Evolutionary conservation across 2,113 vertebrate species (phyloP).

Genomic region (Datnioides undecimradiatus): DNA sequence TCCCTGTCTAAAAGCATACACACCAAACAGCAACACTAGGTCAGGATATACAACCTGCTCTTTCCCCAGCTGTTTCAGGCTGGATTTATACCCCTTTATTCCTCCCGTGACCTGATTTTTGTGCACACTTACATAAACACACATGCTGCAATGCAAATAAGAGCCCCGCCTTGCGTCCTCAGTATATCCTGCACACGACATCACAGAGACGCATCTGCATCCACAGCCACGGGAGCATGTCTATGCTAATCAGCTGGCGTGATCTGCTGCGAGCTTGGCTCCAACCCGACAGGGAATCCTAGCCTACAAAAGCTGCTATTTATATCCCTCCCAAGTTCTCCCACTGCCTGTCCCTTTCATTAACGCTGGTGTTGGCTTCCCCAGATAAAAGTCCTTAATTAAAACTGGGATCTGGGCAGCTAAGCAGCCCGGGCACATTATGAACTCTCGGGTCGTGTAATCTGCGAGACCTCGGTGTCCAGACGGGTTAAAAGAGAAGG

Average conservation of each 20-base stretch:
- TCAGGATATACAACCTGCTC: neutral
- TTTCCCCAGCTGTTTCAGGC: neutral
- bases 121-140: neutral
- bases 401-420: constrained; percentile 55
- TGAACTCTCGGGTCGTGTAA: constrained; percentile 9
- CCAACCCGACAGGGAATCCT: constrained; percentile 75
- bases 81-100: neutral
- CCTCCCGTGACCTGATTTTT: neutral
- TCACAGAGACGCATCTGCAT: constrained; percentile 48
- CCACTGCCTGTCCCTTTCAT: constrained; percentile 62
- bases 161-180: neutral
- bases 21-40: neutral
- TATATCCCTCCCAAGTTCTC: constrained; percentile 69
- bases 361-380: constrained; percentile 48
- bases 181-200: constrained; percentile 5
- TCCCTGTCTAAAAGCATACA: neutral
- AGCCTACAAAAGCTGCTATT: constrained; percentile 76
- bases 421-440: constrained; percentile 20
- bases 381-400: constrained; percentile 72
- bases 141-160: neutral
- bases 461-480: constrained; percentile 3
- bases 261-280: constrained; percentile 60
- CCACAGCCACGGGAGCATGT: constrained; percentile 48
- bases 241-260: constrained; percentile 68
- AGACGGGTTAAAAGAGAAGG: constrained; percentile 13